Conservation (phyloP, 2,888 invertebrate genomes). For the Drosophila mulleri region DNA sequence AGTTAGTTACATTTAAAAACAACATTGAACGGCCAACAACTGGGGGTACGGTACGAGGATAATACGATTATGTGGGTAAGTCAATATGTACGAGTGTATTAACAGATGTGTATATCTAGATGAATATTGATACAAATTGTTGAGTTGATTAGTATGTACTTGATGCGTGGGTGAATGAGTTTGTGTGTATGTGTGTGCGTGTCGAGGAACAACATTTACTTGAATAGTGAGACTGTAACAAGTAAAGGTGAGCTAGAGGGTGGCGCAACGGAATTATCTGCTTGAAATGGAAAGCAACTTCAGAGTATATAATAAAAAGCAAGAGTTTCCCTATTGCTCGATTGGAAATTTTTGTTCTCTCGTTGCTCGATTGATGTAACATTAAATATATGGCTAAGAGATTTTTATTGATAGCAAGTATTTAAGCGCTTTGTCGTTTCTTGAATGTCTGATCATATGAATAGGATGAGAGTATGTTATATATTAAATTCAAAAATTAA, state of each 20-base stretch:
- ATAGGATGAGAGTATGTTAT: conserved; percentile 6
- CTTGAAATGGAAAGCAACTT: neutral
- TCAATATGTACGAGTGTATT: conserved; percentile 7
- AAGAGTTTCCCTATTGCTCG: neutral
- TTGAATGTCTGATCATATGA: conserved; percentile 19
- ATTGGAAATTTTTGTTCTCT: neutral
- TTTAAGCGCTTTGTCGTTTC: neutral
- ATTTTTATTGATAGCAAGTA: neutral
- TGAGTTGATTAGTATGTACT: conserved; percentile 18
- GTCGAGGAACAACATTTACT: conserved; percentile 58
- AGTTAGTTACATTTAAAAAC: conserved; percentile 51
- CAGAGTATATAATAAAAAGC: neutral
- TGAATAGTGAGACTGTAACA: conserved; percentile 52
- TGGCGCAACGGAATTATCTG: conserved; percentile 35
- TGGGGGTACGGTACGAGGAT: conserved; percentile 55
- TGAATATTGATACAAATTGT: conserved; percentile 14
- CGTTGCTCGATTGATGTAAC: neutral
- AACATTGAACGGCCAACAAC: conserved; percentile 69
- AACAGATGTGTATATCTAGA: conserved; percentile 17
- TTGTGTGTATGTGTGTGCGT: conserved; percentile 18
- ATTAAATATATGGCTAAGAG: neutral
- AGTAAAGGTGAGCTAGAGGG: conserved; percentile 40
- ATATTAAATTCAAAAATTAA: neutral
- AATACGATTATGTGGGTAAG: conserved; percentile 13
- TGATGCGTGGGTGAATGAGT: conserved; percentile 11